Evolutionary conservation across 1,140 invertebrate species (phyloP).

Genomic region (Centruroides sculpturatus): DNA sequence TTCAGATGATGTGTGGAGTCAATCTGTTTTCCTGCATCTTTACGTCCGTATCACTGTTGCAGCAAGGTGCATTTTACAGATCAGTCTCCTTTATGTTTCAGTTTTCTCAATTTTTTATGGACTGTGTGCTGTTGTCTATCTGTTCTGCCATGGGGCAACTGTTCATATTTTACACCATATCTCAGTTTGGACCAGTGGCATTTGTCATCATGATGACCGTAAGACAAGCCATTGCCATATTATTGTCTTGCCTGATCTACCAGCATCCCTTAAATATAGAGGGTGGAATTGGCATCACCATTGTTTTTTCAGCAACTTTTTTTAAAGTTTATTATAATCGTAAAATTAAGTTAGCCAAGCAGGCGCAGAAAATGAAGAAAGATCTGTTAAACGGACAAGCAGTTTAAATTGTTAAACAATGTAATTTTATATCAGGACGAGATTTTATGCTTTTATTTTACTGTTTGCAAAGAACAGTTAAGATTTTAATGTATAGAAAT

Average conservation of each 20-base stretch:
- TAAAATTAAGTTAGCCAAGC: conserved; percentile 3
- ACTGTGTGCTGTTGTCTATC: conserved; percentile 68
- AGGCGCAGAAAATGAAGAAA: background rate
- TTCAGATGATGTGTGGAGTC: conserved; percentile 97
- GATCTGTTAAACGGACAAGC: background rate
- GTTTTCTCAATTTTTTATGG: conserved; percentile 61
- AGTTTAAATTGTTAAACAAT: too few relatives aligned
- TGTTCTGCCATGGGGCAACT: conserved; percentile 86
- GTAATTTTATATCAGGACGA: too few relatives aligned
- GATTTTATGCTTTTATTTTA: too few relatives aligned
- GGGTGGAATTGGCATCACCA: conserved; percentile 65
- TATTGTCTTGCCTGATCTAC: conserved; percentile 88
- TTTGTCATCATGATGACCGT: conserved; percentile 99
- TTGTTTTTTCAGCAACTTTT: conserved; percentile 82
- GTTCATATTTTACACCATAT: conserved; percentile 93
- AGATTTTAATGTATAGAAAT: too few relatives aligned
- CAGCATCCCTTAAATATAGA: conserved; percentile 61
- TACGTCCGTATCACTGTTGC: conserved; percentile 69
- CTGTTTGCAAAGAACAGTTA: too few relatives aligned
- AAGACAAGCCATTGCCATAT: conserved; percentile 82
- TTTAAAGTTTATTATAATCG: conserved; percentile 46
- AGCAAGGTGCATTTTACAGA: conserved; percentile 65
- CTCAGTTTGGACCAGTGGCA: conserved; percentile 84
- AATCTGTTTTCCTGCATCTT: conserved; percentile 90
- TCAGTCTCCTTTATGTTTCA: conserved; percentile 62